These are phyloP conservation scores for Halocynthia roretzi DNA, from an alignment of 23 tunicate species.

Conservation along the genomic window DNA sequence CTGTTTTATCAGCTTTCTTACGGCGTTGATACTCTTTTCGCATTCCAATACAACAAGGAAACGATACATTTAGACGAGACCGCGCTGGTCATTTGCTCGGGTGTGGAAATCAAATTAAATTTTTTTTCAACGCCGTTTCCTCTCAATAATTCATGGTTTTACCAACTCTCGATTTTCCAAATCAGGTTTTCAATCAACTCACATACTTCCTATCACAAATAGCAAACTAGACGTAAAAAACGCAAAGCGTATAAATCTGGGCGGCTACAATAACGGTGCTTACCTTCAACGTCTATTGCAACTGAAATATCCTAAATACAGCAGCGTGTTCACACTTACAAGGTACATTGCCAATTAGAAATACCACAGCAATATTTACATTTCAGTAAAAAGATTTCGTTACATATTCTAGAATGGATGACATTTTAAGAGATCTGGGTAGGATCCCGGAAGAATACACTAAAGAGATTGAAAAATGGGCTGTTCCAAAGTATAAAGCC, in stretches of 20 bases:
- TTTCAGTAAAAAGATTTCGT: background rate
- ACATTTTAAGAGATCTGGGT: slow-evolving; percentile 29
- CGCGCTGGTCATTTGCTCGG: slow-evolving; percentile 41
- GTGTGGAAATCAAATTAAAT: background rate
- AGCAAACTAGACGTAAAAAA: slow-evolving; percentile 42
- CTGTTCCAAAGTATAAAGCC: background rate
- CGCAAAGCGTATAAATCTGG: slow-evolving; percentile 46
- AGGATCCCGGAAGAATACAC: slow-evolving; percentile 26
- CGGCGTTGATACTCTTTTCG: slow-evolving; percentile 74
- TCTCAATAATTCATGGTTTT: background rate
- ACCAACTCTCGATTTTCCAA: background rate
- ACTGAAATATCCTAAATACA: slow-evolving; percentile 35
- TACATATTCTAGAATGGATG: slow-evolving; percentile 29
- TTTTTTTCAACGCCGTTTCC: too few relatives aligned
- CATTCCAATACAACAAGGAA: slow-evolving; percentile 14
- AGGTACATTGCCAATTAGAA: slow-evolving; percentile 6
- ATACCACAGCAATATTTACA: background rate
- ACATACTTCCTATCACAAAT: slow-evolving; percentile 44
- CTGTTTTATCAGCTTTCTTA: slow-evolving; percentile 15
- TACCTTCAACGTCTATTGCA: slow-evolving; percentile 68
- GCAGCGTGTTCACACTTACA: slow-evolving; percentile 43
- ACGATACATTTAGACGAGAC: background rate
- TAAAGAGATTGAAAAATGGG: slow-evolving; percentile 41
- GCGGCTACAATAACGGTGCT: slow-evolving; percentile 73
- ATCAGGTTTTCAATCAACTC: slow-evolving; percentile 71